phyloP scores from a whole-genome alignment of 2,888 invertebrate species.

The Rugalucina vietnamica region DNA sequence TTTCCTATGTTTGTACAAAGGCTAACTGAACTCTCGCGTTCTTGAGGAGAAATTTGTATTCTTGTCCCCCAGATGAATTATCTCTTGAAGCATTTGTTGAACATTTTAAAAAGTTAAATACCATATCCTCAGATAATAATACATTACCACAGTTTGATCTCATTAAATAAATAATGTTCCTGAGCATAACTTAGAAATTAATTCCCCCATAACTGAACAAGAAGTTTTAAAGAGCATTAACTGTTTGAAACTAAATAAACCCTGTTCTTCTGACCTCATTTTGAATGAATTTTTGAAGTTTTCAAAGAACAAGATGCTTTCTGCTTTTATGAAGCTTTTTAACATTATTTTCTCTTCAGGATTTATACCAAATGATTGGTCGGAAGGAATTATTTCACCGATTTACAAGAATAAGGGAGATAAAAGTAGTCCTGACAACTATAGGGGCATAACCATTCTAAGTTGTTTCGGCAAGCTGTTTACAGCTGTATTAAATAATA shows the following conservation, averaged over 20 bases:
- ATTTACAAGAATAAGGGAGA: background rate
- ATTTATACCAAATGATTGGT: background rate
- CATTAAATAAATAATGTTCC: too few relatives aligned
- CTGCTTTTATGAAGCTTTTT: background rate
- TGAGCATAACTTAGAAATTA: background rate
- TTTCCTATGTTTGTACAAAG: too few relatives aligned
- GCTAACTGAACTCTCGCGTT: too few relatives aligned
- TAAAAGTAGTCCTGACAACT: background rate
- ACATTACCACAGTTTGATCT: too few relatives aligned
- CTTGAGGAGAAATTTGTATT: too few relatives aligned
- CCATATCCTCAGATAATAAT: too few relatives aligned
- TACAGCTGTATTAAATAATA: background rate
- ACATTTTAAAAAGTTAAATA: too few relatives aligned
- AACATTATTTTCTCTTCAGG: background rate
- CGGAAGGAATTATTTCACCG: background rate
- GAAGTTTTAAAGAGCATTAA: background rate
- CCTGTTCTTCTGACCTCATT: too few relatives aligned
- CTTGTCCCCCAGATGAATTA: too few relatives aligned
- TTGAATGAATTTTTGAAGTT: background rate
- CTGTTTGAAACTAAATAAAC: background rate
- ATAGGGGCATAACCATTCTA: background rate
- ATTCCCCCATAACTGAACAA: background rate
- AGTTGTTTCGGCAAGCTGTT: background rate
- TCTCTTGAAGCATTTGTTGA: too few relatives aligned
- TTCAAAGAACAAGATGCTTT: background rate